phyloP scores from a whole-genome alignment of 2,797 vertebrate species.

The Acomys russatus region DNA sequence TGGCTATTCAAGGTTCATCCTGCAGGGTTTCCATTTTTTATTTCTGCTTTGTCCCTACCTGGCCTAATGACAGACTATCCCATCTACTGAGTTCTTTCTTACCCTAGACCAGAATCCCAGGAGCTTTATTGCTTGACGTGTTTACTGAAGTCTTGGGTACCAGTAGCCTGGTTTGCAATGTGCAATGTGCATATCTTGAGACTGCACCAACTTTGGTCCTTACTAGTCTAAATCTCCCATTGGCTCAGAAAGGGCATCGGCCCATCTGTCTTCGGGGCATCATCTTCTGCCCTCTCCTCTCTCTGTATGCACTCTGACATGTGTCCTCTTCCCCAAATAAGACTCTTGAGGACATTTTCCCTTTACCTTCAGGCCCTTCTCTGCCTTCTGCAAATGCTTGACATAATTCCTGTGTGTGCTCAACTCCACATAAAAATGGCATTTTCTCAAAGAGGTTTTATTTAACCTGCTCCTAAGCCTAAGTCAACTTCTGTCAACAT shows the following conservation, averaged over 20 bases:
- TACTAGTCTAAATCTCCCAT: background rate
- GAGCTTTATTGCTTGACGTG: background rate
- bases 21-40: background rate
- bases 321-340: background rate
- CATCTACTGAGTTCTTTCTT: background rate
- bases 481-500: background rate
- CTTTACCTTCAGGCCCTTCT: background rate
- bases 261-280: too few species aligned
- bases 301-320: background rate
- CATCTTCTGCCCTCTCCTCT: background rate
- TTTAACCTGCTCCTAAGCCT: background rate
- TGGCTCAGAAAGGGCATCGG: background rate
- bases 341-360: background rate
- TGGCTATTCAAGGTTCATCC: background rate
- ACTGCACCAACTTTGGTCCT: background rate
- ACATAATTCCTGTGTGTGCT: background rate
- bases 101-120: background rate
- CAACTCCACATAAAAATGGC: background rate
- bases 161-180: background rate
- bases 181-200: background rate
- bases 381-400: background rate
- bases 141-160: background rate
- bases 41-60: background rate
- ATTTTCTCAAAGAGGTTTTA: slow-evolving; percentile 40
- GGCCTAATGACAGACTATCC: background rate